phyloP scores from a whole-genome alignment of 2,113 vertebrate species.

The Nyctibius bracteatus region DNA sequence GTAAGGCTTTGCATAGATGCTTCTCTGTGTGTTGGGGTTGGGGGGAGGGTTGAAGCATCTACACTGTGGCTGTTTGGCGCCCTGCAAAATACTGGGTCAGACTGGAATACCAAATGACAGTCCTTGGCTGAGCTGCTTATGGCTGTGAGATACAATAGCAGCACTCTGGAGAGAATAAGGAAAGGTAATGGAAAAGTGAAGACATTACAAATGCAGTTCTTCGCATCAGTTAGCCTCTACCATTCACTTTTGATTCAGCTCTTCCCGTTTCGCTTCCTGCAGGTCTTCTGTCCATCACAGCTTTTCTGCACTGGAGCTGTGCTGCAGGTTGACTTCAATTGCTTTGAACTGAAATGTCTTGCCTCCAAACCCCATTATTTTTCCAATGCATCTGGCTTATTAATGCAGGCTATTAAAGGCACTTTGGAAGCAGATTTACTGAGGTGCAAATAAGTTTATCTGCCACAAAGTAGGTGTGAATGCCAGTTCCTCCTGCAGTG shows the following conservation, averaged over 20 bases:
- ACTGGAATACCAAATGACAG: slow-evolving; percentile 22
- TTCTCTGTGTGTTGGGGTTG: slow-evolving; percentile 7
- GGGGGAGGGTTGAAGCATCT: slow-evolving; percentile 29
- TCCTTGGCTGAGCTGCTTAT: background rate
- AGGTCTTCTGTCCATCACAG: background rate
- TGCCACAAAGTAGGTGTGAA: slow-evolving; percentile 29
- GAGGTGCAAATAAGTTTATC: slow-evolving; percentile 1
- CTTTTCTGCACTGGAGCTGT: background rate
- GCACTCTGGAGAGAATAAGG: background rate
- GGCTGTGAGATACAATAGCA: background rate
- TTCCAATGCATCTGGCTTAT: background rate
- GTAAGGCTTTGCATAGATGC: slow-evolving; percentile 42
- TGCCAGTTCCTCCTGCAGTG: background rate
- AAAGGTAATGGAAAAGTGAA: background rate
- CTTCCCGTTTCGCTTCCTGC: background rate
- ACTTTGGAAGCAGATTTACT: slow-evolving; percentile 16
- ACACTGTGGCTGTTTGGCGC: slow-evolving; percentile 20
- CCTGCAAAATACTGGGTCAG: slow-evolving; percentile 6
- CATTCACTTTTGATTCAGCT: background rate
- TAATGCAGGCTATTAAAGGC: background rate
- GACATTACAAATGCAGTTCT: background rate
- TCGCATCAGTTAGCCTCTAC: background rate
- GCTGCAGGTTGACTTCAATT: background rate
- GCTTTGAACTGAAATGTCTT: background rate
- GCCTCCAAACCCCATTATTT: background rate